Conservation (phyloP, 1,140 invertebrate species). For the Sweltsa coloradensis region DNA sequence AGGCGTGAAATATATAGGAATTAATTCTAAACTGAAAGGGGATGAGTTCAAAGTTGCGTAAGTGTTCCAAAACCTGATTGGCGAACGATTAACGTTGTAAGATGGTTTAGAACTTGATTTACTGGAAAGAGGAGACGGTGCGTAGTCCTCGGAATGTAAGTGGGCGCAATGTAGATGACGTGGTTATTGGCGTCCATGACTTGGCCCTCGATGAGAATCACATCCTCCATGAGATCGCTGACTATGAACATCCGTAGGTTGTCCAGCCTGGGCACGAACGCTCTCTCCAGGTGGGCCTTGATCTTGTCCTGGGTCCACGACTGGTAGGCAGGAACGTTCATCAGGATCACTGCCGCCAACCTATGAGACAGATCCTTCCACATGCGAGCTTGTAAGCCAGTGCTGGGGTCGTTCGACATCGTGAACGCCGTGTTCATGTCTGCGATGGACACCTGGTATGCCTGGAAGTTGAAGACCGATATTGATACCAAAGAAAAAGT, state of each 20-base stretch:
- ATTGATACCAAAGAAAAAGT: no score
- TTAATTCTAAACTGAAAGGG: no score
- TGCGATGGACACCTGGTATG: no score
- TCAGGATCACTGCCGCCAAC: conserved; percentile 18
- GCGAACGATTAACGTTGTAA: no score
- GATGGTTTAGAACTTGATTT: no score
- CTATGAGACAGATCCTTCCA: conserved; percentile 21
- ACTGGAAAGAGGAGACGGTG: conserved; percentile 7
- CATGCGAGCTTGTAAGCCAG: conserved; percentile 18
- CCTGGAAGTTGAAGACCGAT: no score
- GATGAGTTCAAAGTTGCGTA: no score
- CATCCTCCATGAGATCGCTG: conserved; percentile 19
- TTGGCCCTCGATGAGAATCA: conserved; percentile 18
- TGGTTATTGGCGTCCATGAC: conserved; percentile 15
- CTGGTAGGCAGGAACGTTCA: conserved; percentile 18
- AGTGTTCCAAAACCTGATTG: no score
- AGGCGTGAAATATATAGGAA: no score
- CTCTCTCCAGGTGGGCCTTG: conserved; percentile 18
- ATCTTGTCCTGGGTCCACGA: conserved; percentile 21
- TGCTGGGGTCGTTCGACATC: conserved; percentile 9
- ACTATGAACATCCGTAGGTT: conserved; percentile 13
- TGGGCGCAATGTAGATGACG: conserved; percentile 15
- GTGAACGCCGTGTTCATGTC: conserved; percentile 9
- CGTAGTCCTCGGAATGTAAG: conserved; percentile 18
- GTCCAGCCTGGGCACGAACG: conserved; percentile 20